Evolutionary conservation across 2,113 vertebrate genomes (phyloP).

Genomic region (Sinocyclocheilus anophthalmus): DNA sequence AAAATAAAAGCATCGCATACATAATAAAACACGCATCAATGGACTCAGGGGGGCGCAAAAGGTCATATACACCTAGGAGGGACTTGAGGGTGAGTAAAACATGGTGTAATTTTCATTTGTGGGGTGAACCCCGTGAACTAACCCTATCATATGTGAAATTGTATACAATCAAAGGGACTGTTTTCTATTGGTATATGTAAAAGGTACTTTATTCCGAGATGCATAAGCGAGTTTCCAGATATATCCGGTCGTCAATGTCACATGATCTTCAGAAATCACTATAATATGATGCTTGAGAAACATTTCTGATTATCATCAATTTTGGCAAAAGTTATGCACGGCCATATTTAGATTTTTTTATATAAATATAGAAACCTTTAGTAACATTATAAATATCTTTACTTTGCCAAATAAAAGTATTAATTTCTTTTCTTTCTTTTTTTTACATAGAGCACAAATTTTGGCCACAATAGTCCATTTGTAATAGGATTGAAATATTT

Average conservation of each 20-base stretch:
- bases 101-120: too few relatives aligned
- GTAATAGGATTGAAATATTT: not conserved
- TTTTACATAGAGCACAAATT: not conserved
- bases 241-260: not conserved
- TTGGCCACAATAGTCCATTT: not conserved
- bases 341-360: too few relatives aligned
- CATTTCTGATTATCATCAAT: not conserved
- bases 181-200: not conserved
- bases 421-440: too few relatives aligned
- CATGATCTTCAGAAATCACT: not conserved
- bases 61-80: too few relatives aligned
- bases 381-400: too few relatives aligned
- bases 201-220: not conserved
- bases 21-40: too few relatives aligned
- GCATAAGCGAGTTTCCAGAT: not conserved
- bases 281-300: not conserved
- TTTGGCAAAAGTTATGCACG: not conserved
- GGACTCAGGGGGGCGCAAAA: too few relatives aligned
- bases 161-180: not conserved
- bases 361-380: too few relatives aligned
- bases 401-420: too few relatives aligned
- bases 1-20: too few relatives aligned
- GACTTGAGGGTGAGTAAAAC: too few relatives aligned
- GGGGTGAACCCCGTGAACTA: too few relatives aligned
- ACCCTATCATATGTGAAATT: not conserved